Evolutionary conservation across 2,113 vertebrate genomes (phyloP).

Genomic region (pig (Sus scrofa)): DNA sequence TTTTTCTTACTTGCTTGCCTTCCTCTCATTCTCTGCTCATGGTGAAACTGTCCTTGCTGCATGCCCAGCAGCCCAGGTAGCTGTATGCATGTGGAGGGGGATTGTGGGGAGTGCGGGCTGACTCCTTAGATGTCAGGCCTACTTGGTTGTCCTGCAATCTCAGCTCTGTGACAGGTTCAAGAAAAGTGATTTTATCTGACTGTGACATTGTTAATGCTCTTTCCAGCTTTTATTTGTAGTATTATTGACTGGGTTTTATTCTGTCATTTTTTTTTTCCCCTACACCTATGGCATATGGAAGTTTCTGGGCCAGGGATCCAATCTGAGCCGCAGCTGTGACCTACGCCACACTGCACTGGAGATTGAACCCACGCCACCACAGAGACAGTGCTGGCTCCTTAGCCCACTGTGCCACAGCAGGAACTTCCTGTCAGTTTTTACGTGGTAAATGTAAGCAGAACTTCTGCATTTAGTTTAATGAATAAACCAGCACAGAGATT

Average conservation of each 20-base stretch:
- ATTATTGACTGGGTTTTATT: constrained; percentile 1
- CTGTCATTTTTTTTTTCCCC: not conserved
- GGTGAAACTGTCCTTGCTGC: not conserved
- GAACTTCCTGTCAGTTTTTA: not conserved
- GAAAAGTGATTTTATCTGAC: constrained; percentile 23
- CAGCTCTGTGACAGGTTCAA: not conserved
- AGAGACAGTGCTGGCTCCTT: too few species aligned
- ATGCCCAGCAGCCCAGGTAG: too few species aligned
- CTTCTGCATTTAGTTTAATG: constrained; percentile 29
- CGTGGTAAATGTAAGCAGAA: constrained; percentile 27
- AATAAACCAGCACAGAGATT: constrained; percentile 38
- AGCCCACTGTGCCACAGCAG: too few species aligned
- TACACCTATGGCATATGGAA: too few species aligned
- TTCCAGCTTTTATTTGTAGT: constrained; percentile 42
- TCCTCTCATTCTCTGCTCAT: not conserved
- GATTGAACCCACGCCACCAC: too few species aligned
- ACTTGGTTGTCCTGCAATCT: not conserved
- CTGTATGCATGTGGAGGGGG: not conserved
- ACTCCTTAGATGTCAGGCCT: not conserved
- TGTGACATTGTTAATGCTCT: not conserved
- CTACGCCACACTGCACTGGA: too few species aligned
- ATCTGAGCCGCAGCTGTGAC: too few species aligned
- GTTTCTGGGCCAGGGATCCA: too few species aligned
- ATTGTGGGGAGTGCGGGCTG: too few species aligned
- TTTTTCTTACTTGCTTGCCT: not conserved